A percentile compares a stretch with the other conserved stretches of the same genome.
Evolutionary conservation across 2,888 invertebrate species (phyloP).

Genomic region (Philereme vetulata): DNA sequence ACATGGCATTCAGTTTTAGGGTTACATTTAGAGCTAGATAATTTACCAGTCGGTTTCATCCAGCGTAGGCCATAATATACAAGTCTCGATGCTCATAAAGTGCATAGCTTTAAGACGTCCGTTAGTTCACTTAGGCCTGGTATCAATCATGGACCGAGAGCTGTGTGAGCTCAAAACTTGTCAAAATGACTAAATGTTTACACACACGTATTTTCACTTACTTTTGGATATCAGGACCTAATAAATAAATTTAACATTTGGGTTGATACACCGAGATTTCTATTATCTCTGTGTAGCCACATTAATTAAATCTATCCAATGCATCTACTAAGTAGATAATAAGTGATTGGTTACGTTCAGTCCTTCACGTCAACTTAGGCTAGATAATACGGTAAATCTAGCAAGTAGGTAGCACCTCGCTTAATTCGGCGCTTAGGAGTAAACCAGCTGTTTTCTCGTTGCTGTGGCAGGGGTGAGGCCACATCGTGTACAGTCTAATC

Average conservation of each 20-base stretch:
- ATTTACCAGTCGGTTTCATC: conserved; percentile 49
- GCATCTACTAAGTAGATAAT: conserved; percentile 12
- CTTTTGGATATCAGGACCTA: no score
- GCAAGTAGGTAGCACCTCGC: conserved; percentile 9
- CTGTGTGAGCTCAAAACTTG: no score
- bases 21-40: conserved; percentile 57
- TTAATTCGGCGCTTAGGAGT: conserved; percentile 9
- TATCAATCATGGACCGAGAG: neutral
- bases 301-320: conserved; percentile 1
- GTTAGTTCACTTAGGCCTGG: conserved; percentile 32
- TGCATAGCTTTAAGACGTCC: conserved; percentile 52
- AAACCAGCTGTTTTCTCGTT: conserved; percentile 6
- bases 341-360: conserved; percentile 5
- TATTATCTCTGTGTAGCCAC: neutral
- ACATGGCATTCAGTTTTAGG: conserved; percentile 86
- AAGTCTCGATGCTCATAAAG: conserved; percentile 50
- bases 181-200: no score
- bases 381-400: neutral
- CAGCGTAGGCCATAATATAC: conserved; percentile 62
- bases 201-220: no score
- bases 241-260: no score
- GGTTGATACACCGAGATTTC: no score
- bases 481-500: conserved; percentile 74
- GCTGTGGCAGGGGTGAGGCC: conserved; percentile 42
- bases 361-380: neutral